phyloP scores from a whole-genome alignment of 2,113 vertebrate genomes.

The Probosciger aterrimus region DNA sequence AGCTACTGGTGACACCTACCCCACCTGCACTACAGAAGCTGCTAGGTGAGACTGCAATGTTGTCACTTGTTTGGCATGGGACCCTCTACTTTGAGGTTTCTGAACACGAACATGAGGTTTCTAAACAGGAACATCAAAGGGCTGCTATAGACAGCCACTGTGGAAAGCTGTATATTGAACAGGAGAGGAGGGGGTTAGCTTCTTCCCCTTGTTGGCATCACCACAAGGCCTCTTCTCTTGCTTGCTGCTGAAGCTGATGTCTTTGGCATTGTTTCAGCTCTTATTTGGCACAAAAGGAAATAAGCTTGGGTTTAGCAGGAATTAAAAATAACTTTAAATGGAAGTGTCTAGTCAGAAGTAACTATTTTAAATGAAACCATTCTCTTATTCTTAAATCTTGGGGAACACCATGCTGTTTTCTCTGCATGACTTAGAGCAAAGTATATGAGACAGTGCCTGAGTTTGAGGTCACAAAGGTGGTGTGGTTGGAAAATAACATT shows the following conservation, averaged over 20 bases:
- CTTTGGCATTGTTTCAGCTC: neutral
- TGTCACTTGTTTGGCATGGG: neutral
- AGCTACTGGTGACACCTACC: constrained; percentile 87
- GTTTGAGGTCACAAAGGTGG: neutral
- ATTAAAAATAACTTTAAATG: neutral
- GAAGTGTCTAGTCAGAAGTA: neutral
- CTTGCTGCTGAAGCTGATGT: neutral
- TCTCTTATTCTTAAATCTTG: neutral
- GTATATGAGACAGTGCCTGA: neutral
- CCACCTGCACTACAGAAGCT: constrained; percentile 94
- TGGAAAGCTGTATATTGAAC: neutral
- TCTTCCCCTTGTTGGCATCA: neutral
- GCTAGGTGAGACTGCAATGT: constrained; percentile 79
- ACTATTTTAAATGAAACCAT: neutral
- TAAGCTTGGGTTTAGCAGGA: neutral
- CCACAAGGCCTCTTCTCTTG: neutral
- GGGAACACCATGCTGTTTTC: neutral
- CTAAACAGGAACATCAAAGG: neutral
- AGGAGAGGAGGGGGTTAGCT: neutral
- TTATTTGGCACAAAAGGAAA: neutral
- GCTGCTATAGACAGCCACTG: neutral
- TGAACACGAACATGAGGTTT: rapidly evolving
- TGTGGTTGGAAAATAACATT: neutral
- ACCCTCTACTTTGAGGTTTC: neutral
- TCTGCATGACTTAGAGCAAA: neutral